Conservation (phyloP, 2,888 invertebrate genomes). For the Sesamia inferens region DNA sequence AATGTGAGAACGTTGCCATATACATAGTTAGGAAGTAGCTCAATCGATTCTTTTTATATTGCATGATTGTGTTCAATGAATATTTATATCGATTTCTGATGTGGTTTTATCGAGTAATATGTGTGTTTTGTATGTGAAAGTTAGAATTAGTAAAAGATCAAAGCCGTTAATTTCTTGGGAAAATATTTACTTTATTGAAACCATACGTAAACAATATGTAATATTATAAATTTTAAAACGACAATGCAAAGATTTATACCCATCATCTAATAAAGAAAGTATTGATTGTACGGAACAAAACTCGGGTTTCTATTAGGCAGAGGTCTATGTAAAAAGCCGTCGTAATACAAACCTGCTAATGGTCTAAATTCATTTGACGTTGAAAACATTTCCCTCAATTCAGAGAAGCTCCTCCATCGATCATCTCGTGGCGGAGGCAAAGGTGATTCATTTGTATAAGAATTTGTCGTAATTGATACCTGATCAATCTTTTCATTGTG, state of each 20-base stretch:
- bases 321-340: slow-evolving; percentile 82
- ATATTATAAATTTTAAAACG: not conserved
- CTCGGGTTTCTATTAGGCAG: slow-evolving; percentile 72
- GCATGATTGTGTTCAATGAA: slow-evolving; percentile 5
- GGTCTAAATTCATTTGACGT: slow-evolving; percentile 79
- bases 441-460: slow-evolving; percentile 75
- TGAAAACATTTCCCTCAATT: slow-evolving; percentile 66
- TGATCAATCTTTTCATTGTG: slow-evolving; percentile 77
- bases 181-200: not conserved
- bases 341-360: slow-evolving; percentile 85
- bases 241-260: not conserved
- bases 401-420: slow-evolving; percentile 79
- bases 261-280: slow-evolving; percentile 56
- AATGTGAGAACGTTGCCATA: slow-evolving; percentile 66
- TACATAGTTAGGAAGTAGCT: slow-evolving; percentile 39
- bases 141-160: not conserved
- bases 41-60: slow-evolving; percentile 15
- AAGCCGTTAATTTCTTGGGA: not conserved
- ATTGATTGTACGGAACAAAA: slow-evolving; percentile 73
- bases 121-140: not conserved
- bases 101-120: not conserved
- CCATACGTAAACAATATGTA: not conserved
- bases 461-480: slow-evolving; percentile 81
- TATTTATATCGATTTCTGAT: not conserved
- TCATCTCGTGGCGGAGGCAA: slow-evolving; percentile 73